A percentile compares a stretch with the other conserved stretches of the same genome.
phyloP scores from a whole-genome alignment of 2,113 vertebrate genomes.

The Trinectes maculatus region DNA sequence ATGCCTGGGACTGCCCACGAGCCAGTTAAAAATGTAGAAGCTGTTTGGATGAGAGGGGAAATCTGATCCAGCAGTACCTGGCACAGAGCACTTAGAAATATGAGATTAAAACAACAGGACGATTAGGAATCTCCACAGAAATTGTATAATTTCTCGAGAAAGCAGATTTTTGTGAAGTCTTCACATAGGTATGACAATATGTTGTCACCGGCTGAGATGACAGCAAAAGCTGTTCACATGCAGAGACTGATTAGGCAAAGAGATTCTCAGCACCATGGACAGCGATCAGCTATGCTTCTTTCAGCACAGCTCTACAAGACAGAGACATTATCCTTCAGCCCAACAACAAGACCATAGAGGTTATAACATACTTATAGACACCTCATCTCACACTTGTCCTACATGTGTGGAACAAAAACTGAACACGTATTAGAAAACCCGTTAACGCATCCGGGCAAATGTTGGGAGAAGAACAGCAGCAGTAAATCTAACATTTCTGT shows the following conservation, averaged over 20 bases:
- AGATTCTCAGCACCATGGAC: slow-evolving; percentile 44
- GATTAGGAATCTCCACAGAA: neutral
- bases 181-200: neutral
- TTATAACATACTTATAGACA: slow-evolving; percentile 50
- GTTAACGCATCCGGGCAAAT: slow-evolving; percentile 12
- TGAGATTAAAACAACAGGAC: neutral
- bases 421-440: slow-evolving; percentile 48
- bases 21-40: neutral
- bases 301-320: slow-evolving; percentile 49
- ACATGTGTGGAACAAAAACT: slow-evolving; percentile 61
- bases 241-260: slow-evolving; percentile 13
- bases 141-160: neutral
- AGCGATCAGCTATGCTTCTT: slow-evolving; percentile 54
- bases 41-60: neutral
- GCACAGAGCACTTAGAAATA: neutral
- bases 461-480: slow-evolving; percentile 22
- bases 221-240: neutral
- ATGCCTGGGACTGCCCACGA: neutral
- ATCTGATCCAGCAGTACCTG: neutral
- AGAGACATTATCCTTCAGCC: slow-evolving; percentile 48
- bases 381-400: slow-evolving; percentile 56
- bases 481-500: slow-evolving; percentile 64
- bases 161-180: neutral
- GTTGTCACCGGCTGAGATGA: neutral
- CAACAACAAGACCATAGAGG: slow-evolving; percentile 26